phyloP scores from a whole-genome alignment of 2,113 vertebrate genomes.

The Apteryx owenii region DNA sequence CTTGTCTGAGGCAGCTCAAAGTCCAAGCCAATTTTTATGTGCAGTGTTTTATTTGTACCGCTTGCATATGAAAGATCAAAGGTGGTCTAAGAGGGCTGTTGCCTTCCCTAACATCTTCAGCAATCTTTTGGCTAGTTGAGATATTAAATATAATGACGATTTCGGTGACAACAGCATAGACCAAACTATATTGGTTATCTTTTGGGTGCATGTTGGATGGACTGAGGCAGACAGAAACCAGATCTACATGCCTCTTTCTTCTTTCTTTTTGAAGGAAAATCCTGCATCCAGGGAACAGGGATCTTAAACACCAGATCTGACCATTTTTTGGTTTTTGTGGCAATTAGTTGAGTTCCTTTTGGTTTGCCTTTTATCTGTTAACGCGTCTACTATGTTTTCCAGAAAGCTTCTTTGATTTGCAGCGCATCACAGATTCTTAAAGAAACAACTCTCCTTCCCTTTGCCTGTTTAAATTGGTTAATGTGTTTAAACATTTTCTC shows the following conservation, averaged over 20 bases:
- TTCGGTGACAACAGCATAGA: neutral
- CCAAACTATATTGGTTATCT: conserved; percentile 10
- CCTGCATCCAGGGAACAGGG: neutral
- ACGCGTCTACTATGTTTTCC: neutral
- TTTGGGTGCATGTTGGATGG: neutral
- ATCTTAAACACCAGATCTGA: neutral
- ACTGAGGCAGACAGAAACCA: conserved; percentile 38
- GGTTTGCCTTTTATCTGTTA: conserved; percentile 20
- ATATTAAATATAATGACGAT: neutral
- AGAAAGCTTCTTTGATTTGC: conserved; percentile 33
- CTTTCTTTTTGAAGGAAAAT: conserved; percentile 8
- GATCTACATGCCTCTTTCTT: neutral
- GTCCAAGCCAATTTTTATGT: neutral
- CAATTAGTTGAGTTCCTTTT: conserved; percentile 11
- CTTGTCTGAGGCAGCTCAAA: neutral
- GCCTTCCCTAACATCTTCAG: neutral
- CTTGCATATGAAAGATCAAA: neutral
- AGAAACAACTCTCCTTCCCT: neutral
- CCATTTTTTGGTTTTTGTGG: neutral
- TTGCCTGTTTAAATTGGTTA: conserved; percentile 20
- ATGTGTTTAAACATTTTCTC: neutral
- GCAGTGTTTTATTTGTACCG: neutral
- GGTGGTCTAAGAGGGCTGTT: neutral
- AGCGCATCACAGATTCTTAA: neutral
- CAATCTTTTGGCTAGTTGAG: neutral